phyloP scores from a whole-genome alignment of 2,113 vertebrate genomes.

The Hippocampus guttulatus region DNA sequence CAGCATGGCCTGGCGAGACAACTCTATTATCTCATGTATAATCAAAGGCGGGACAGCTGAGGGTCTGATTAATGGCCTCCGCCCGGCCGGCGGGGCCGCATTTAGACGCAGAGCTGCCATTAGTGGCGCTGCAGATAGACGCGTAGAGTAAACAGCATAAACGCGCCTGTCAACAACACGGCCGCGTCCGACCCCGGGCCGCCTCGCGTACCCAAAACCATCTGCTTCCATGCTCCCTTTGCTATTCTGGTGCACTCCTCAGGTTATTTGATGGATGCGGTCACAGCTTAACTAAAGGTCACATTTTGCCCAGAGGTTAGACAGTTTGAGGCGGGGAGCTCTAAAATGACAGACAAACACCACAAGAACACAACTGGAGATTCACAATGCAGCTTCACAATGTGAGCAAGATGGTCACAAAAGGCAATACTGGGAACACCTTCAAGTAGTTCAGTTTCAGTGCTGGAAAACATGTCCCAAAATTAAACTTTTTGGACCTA shows the following conservation, averaged over 20 bases:
- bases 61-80: constrained; percentile 60
- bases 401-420: too few species aligned
- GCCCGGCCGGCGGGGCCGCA: constrained; percentile 47
- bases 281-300: constrained; percentile 12
- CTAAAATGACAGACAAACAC: neutral
- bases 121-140: constrained; percentile 56
- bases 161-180: constrained; percentile 58
- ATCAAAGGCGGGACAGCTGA: constrained; percentile 56
- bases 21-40: constrained; percentile 60
- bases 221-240: constrained; percentile 24
- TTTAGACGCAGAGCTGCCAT: constrained; percentile 63
- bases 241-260: constrained; percentile 22
- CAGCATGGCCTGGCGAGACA: constrained; percentile 39
- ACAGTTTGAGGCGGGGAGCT: neutral
- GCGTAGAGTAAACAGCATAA: constrained; percentile 68
- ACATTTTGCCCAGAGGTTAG: neutral
- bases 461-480: too few species aligned
- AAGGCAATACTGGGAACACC: too few species aligned
- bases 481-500: too few species aligned
- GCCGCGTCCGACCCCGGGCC: constrained; percentile 44
- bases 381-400: neutral
- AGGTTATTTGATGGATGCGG: constrained; percentile 19
- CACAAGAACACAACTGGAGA: neutral
- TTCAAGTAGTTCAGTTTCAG: too few species aligned
- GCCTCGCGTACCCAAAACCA: constrained; percentile 32